These are phyloP conservation scores for Meteorus colon DNA, from an alignment of 2,888 invertebrate genomes.

Conservation along the genomic window DNA sequence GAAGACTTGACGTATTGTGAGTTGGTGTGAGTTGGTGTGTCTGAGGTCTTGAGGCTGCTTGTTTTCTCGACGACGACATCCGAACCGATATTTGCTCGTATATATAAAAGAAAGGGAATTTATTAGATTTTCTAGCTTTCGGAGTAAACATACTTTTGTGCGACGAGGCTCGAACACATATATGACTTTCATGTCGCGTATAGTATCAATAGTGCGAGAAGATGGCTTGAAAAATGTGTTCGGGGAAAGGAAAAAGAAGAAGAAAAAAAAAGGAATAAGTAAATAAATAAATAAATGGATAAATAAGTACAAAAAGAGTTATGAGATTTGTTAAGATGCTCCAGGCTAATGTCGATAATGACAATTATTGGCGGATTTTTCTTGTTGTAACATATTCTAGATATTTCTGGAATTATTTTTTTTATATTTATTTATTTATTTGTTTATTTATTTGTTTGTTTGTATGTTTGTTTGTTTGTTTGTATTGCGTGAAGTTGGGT, in stretches of 20 bases:
- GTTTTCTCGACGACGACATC: constrained; percentile 31
- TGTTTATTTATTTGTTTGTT: background rate
- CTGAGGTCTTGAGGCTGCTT: constrained; percentile 24
- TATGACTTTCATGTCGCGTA: background rate
- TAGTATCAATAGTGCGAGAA: background rate
- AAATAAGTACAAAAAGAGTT: no score
- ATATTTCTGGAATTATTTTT: background rate
- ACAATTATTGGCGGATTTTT: background rate
- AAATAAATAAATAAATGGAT: no score
- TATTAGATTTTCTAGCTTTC: constrained; percentile 62
- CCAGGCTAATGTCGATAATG: background rate
- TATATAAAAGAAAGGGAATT: constrained; percentile 45
- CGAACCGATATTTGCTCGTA: constrained; percentile 38
- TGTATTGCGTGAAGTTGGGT: background rate
- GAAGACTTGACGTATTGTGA: constrained; percentile 33
- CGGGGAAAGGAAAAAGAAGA: background rate
- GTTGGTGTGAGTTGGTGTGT: background rate
- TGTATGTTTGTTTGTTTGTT: background rate
- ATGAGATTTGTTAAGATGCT: background rate
- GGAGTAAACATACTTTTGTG: constrained; percentile 67
- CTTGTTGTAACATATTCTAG: background rate
- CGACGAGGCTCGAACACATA: constrained; percentile 39
- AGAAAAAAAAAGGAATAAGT: no score
- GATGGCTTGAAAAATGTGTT: background rate
- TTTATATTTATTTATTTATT: background rate